Evolutionary conservation across 1,140 invertebrate genomes (phyloP).

Genomic region (Conus betulinus): DNA sequence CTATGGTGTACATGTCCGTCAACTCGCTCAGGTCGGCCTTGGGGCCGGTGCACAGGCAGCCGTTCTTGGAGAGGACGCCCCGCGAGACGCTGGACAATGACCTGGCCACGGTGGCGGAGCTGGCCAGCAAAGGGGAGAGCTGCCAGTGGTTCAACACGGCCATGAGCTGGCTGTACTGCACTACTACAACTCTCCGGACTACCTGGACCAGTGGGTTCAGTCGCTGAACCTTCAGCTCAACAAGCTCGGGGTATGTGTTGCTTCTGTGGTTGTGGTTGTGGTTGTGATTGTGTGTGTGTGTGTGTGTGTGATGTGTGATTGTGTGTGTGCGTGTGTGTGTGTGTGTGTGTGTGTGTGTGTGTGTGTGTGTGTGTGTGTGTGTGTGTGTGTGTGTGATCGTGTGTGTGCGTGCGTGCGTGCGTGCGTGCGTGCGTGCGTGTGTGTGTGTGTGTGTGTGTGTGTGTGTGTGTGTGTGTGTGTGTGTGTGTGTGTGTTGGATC

Average conservation of each 20-base stretch:
- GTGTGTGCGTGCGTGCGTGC: no score
- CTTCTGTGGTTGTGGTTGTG: no score
- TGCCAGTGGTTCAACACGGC: slow-evolving; percentile 90
- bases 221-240: slow-evolving; percentile 89
- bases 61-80: slow-evolving; percentile 39
- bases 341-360: no score
- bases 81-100: not conserved
- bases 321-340: no score
- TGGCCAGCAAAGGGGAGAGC: slow-evolving; percentile 70
- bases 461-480: no score
- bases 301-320: no score
- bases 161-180: slow-evolving; percentile 92
- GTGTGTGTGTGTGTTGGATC: no score
- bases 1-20: slow-evolving; percentile 58
- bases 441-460: no score
- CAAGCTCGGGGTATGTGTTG: slow-evolving; percentile 79
- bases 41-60: slow-evolving; percentile 59
- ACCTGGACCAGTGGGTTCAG: slow-evolving; percentile 88
- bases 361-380: no score
- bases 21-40: slow-evolving; percentile 64
- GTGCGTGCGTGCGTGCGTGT: no score
- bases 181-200: slow-evolving; percentile 87
- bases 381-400: no score
- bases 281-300: no score
- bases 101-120: not conserved